Conservation (phyloP, 1,140 invertebrate genomes). For the Drosophila jambulina region DNA sequence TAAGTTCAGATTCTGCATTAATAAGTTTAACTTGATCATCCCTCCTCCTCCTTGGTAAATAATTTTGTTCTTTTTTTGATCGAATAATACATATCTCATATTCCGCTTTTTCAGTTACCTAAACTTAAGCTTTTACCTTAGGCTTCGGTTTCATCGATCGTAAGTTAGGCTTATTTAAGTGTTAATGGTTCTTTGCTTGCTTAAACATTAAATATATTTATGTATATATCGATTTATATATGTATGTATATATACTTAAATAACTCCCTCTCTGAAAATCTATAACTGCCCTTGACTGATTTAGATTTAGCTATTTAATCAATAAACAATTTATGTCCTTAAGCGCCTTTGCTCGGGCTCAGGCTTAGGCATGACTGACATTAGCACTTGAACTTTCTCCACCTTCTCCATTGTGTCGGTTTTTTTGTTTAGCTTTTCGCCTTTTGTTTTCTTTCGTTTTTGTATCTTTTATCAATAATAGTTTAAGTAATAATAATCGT, state of each 20-base stretch:
- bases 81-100: constrained; percentile 69
- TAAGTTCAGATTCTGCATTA: constrained; percentile 51
- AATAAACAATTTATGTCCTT: constrained; percentile 66
- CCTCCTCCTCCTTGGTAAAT: constrained; percentile 60
- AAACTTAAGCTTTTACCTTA: constrained; percentile 70
- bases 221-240: constrained; percentile 58
- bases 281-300: constrained; percentile 69
- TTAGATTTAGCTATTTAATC: constrained; percentile 73
- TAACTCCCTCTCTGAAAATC: constrained; percentile 65
- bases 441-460: constrained; percentile 8
- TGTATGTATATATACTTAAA: constrained; percentile 74
- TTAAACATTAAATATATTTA: constrained; percentile 70
- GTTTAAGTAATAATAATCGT: constrained; percentile 64
- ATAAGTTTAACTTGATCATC: constrained; percentile 64
- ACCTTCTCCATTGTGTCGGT: constrained; percentile 15
- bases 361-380: constrained; percentile 52
- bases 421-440: constrained; percentile 9
- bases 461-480: constrained; percentile 51
- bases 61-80: constrained; percentile 59
- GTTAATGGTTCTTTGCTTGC: constrained; percentile 82
- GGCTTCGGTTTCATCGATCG: constrained; percentile 55
- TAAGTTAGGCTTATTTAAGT: constrained; percentile 81
- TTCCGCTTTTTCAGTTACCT: constrained; percentile 49
- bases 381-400: constrained; percentile 58
- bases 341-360: constrained; percentile 44